Evolutionary conservation across 2,888 invertebrate genomes (phyloP), one percentile per base, ranked within the genome.

Genomic region (Lasius fuliginosus): DNA sequence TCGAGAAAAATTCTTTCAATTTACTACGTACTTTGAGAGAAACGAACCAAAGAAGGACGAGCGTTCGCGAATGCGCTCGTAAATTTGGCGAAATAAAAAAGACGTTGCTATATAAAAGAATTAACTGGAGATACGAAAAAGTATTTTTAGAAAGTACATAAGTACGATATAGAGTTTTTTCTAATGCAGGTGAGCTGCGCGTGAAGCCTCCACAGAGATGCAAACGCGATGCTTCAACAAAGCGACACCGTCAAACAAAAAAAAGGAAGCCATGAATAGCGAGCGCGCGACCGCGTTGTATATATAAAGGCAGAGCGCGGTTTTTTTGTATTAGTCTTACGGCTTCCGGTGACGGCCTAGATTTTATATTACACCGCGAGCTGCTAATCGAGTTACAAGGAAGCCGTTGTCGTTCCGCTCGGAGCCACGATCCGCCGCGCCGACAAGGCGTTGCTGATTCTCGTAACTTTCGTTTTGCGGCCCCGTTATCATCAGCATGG

Each of bases 371-470:
- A 81, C 65, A 62, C 23, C 71, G 53, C 71, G 82, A 83, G 84
- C 67, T 58, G 73, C 82, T 89, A 90, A 90, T 89, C 88, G 85
- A 73, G 76, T 90, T 91, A 85, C 62, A 18, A 36, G 58, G 90
- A 90, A 90, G 85, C 91, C 86, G 53, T 67, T 30, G 67, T 68
- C 58, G 65, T 62, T 62, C 42, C 62, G 74, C n/a, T 27, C 82
- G 49, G 81, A 40, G 83, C 82, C 49, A 73, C 84, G 77, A 84
- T 68, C 33, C 49, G 81, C 67, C 68, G 68, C 36, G 79, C 46
- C 36, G 77, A 46, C 76, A 68, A 77, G 76, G 69, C 69, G 18
- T 1, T 36, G 23, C 23, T 3, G 58, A 15, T 8, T 42, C 60
- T 62, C 60, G 27, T 79, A 81, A 74, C 46, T 81, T 73, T 60